phyloP scores from a whole-genome alignment of 2,797 vertebrate genomes.

The Gypaetus barbatus region DNA sequence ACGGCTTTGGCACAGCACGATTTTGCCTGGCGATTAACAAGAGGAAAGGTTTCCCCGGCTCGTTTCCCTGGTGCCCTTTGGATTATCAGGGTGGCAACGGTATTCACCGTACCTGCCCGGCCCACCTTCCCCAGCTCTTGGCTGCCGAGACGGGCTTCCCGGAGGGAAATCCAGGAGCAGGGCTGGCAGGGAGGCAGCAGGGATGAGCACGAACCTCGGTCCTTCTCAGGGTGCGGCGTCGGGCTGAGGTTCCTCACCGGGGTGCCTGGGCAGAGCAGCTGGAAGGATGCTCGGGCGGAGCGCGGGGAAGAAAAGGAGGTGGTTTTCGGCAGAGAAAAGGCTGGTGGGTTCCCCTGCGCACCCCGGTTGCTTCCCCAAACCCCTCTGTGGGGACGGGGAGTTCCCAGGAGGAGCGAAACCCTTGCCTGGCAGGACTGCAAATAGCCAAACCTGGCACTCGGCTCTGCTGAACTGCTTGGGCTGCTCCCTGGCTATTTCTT shows the following conservation, averaged over 20 bases:
- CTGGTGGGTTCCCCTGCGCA: neutral
- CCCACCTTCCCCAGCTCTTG: accelerated
- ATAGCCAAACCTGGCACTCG: accelerated
- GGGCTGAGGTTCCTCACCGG: neutral
- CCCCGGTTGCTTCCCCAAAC: accelerated
- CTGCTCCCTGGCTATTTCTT: neutral
- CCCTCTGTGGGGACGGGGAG: neutral
- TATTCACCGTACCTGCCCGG: neutral
- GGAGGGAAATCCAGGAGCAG: neutral
- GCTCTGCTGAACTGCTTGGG: neutral
- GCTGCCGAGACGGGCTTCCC: accelerated
- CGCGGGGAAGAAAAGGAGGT: neutral
- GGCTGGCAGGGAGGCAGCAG: neutral
- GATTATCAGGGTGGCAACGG: neutral
- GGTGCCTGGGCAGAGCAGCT: neutral
- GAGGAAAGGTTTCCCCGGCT: neutral
- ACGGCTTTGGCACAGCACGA: accelerated
- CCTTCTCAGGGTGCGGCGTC: accelerated
- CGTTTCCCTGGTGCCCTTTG: accelerated
- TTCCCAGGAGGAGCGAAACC: neutral
- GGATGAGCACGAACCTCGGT: neutral
- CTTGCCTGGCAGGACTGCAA: neutral
- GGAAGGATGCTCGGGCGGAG: neutral
- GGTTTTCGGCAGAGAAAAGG: neutral
- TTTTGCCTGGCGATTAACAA: neutral